phyloP scores from a whole-genome alignment of 2,888 invertebrate species.

The Drosophila koepferae region DNA sequence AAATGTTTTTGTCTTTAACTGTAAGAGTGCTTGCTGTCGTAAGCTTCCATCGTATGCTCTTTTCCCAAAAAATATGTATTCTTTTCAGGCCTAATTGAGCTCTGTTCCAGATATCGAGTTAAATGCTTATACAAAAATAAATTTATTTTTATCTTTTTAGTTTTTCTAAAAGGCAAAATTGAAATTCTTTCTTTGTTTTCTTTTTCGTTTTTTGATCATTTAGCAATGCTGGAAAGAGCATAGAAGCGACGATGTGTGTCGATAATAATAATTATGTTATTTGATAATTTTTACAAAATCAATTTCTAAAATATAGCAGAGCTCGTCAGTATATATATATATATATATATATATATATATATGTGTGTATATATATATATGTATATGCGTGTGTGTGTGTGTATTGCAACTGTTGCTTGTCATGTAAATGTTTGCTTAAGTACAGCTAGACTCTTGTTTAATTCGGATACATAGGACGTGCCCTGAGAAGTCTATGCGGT shows the following conservation, averaged over 20 bases:
- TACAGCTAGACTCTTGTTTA: conserved; percentile 37
- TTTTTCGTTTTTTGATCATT: not conserved
- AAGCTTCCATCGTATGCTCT: conserved; percentile 14
- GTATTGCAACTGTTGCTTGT: conserved; percentile 7
- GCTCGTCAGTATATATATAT: conserved; percentile 10
- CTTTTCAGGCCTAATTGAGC: not conserved
- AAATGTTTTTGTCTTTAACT: not conserved
- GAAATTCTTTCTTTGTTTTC: not conserved
- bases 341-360: not conserved
- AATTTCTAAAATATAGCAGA: conserved; percentile 14
- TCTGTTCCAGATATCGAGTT: not conserved
- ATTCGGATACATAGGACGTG: conserved; percentile 24
- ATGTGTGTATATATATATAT: too few relatives aligned
- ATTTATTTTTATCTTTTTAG: too few relatives aligned
- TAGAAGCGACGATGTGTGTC: conserved; percentile 8
- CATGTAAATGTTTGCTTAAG: conserved; percentile 41
- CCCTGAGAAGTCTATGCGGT: conserved; percentile 44
- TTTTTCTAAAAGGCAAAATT: too few relatives aligned
- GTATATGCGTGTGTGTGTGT: not conserved
- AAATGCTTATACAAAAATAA: conserved; percentile 1
- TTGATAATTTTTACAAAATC: conserved; percentile 17
- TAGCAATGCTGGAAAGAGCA: conserved; percentile 25
- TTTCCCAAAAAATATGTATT: conserved; percentile 2
- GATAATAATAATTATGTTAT: not conserved
- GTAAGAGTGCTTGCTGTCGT: conserved; percentile 21